These are phyloP conservation scores for Marasmarcha lunaedactyla DNA, from an alignment of 2,888 invertebrate species.

Conservation along the genomic window DNA sequence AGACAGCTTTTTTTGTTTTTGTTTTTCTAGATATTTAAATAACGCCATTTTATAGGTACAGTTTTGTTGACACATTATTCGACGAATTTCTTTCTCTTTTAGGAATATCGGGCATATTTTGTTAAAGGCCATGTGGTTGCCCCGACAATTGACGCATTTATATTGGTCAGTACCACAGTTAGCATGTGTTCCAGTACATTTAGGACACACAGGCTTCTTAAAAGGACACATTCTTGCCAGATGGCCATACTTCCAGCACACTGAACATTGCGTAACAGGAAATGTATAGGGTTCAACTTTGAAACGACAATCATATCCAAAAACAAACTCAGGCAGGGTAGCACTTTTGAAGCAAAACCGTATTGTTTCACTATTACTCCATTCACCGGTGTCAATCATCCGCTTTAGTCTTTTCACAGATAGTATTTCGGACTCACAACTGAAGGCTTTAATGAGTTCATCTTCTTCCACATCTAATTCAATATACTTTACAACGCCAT, in stretches of 20 bases:
- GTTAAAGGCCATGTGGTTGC: constrained; percentile 15
- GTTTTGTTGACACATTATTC: constrained; percentile 14
- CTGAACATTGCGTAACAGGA: constrained; percentile 16
- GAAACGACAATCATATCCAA: constrained; percentile 6
- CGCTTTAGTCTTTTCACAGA: too few relatives aligned
- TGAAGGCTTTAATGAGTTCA: too few relatives aligned
- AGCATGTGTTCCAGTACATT: constrained; percentile 12
- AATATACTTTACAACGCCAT: too few relatives aligned
- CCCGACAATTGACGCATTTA: constrained; percentile 16
- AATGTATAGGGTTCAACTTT: constrained; percentile 13
- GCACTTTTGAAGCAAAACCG: constrained; percentile 12
- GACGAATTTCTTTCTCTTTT: constrained; percentile 13
- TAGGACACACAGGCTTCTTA: constrained; percentile 14
- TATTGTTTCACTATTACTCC: constrained; percentile 13
- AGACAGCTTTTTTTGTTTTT: too few relatives aligned
- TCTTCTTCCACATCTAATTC: too few relatives aligned
- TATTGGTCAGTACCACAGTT: constrained; percentile 14
- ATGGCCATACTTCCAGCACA: constrained; percentile 16
- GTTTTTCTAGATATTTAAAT: too few relatives aligned
- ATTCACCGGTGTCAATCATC: too few relatives aligned
- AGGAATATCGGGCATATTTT: constrained; percentile 15
- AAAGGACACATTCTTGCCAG: constrained; percentile 9
- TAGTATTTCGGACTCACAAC: too few relatives aligned
- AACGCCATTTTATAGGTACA: constrained; percentile 14
- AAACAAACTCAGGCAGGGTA: constrained; percentile 10